phyloP scores from a whole-genome alignment of 1,140 invertebrate genomes.

The Drosophila guanche region DNA sequence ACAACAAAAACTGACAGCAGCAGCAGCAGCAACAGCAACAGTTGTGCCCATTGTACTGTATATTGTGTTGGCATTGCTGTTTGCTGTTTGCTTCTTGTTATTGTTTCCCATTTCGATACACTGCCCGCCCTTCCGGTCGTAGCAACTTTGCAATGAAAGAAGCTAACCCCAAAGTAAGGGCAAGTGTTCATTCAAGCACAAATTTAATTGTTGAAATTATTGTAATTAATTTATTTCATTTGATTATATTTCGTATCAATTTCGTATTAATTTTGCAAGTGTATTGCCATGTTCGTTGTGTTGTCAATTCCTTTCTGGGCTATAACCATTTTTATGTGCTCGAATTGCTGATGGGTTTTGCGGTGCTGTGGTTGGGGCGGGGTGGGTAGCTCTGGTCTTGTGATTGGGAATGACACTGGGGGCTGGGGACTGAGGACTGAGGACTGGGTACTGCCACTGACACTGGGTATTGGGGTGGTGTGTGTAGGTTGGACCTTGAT shows the following conservation, averaged over 20 bases:
- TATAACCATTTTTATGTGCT: constrained; percentile 72
- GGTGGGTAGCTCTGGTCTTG: constrained; percentile 1
- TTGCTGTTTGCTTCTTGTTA: constrained; percentile 47
- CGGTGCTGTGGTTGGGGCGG: constrained; percentile 26
- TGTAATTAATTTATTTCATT: neutral
- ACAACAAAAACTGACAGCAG: neutral
- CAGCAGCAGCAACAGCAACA: constrained; percentile 53
- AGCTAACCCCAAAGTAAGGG: neutral
- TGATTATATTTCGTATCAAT: neutral
- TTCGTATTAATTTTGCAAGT: too few species aligned
- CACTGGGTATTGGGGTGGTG: neutral
- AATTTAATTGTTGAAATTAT: neutral
- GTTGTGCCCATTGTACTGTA: constrained; percentile 64
- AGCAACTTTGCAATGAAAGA: neutral
- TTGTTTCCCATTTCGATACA: constrained; percentile 59
- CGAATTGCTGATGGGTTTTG: constrained; percentile 66
- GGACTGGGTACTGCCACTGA: too few species aligned
- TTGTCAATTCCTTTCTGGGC: constrained; percentile 3
- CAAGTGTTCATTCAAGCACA: too few species aligned
- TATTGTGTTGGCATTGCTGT: constrained; percentile 43
- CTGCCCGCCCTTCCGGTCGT: neutral
- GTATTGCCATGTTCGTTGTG: neutral
- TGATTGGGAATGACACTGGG: neutral
- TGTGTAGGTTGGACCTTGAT: constrained; percentile 14
- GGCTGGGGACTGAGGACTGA: neutral